These are phyloP conservation scores for Drosophila pegasa DNA, from an alignment of 2,888 invertebrate species.

Conservation along the genomic window DNA sequence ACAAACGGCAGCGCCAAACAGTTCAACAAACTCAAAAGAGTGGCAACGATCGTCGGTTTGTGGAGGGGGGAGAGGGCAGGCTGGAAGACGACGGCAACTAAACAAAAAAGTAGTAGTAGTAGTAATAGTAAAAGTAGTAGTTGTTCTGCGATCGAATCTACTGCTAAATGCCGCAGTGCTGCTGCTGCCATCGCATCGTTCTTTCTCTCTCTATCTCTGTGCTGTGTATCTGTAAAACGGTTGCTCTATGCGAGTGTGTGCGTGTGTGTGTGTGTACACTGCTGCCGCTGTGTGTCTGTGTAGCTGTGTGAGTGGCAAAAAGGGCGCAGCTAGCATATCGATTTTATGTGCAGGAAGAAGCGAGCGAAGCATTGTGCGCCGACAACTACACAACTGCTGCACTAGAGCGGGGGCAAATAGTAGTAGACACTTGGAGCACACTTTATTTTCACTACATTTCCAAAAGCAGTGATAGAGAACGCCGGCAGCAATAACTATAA, in stretches of 20 bases:
- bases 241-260: constrained; percentile 26
- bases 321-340: constrained; percentile 75
- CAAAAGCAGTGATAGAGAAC: constrained; percentile 32
- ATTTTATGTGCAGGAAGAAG: constrained; percentile 61
- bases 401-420: constrained; percentile 22
- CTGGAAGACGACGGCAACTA: constrained; percentile 8
- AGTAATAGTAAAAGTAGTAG: constrained; percentile 31
- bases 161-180: constrained; percentile 39
- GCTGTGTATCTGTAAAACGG: constrained; percentile 72
- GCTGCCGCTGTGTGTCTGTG: constrained; percentile 28
- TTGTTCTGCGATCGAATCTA: constrained; percentile 55
- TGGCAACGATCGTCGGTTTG: constrained; percentile 43
- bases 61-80: constrained; percentile 14
- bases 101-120: constrained; percentile 5
- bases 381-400: constrained; percentile 22
- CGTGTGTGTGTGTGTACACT: constrained; percentile 17
- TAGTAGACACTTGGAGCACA: constrained; percentile 28
- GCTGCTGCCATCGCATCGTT: constrained; percentile 2
- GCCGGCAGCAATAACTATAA: constrained; percentile 48
- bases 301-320: constrained; percentile 62
- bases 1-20: constrained; percentile 35
- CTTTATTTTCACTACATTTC: constrained; percentile 3
- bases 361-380: constrained; percentile 39
- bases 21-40: constrained; percentile 69
- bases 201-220: constrained; percentile 36